A percentile compares a stretch with the other conserved stretches of the same genome.
These are phyloP conservation scores for Neogale vison DNA, from an alignment of 2,113 vertebrate species.

Conservation along the genomic window DNA sequence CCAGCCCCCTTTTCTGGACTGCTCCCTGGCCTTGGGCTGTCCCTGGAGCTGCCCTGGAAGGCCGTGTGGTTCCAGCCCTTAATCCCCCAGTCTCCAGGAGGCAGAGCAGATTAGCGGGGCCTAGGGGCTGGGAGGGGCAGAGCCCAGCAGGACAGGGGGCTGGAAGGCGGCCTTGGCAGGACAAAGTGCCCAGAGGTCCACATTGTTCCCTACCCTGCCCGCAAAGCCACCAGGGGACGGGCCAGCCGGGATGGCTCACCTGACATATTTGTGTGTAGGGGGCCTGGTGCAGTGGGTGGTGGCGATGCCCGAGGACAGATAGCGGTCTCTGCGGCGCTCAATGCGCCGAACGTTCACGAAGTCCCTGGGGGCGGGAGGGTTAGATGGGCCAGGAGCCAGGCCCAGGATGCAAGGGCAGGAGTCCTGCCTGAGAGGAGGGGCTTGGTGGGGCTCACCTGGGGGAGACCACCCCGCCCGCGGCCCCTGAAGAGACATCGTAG, in stretches of 20 bases:
- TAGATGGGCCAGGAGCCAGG: neutral
- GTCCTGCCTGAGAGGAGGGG: neutral
- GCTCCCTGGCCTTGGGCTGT: neutral
- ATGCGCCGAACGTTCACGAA: slow-evolving; percentile 97
- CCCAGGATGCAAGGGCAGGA: neutral
- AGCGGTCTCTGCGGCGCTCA: slow-evolving; percentile 93
- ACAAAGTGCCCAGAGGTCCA: neutral
- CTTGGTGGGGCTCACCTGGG: slow-evolving; percentile 86
- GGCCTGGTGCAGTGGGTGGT: slow-evolving; percentile 91
- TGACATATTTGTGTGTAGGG: slow-evolving; percentile 90
- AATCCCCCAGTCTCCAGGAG: neutral
- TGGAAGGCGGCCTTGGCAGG: neutral
- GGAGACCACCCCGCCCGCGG: slow-evolving; percentile 94
- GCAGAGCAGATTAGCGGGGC: neutral
- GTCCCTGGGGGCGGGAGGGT: slow-evolving; percentile 86
- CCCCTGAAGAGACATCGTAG: slow-evolving; percentile 94
- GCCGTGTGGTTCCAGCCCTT: neutral
- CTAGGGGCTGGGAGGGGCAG: neutral
- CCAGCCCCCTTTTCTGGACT: neutral
- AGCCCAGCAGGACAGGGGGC: neutral
- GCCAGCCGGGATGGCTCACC: slow-evolving; percentile 80
- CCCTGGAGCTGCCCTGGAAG: neutral
- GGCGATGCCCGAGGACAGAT: slow-evolving; percentile 94
- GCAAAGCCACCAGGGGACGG: neutral
- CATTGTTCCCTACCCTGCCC: neutral